These are phyloP conservation scores for sheep (Ovis aries) DNA, from an alignment of 2,113 vertebrate species.

Conservation along the genomic window ARS-UI_Ramb_v3.0 NC_056069.1:9643501-9644000, in stretches of 20 bases:
- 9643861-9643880: neutral
- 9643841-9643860: neutral
- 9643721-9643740: neutral
- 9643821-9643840: neutral
- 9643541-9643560: neutral
- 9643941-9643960: neutral
- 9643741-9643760: neutral
- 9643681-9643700: accelerated
- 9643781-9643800: neutral
- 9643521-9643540: neutral
- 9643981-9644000: neutral
- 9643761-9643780: neutral
- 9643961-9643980: neutral
- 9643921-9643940: constrained; percentile 1
- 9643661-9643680: neutral
- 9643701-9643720: too few species aligned
- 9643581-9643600: constrained; percentile 1
- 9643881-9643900: neutral
- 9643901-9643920: neutral
- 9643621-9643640: neutral
- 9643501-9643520: constrained; percentile 8
- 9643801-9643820: neutral
- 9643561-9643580: constrained; percentile 15
- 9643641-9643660: neutral
- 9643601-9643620: neutral